Conservation (phyloP, 2,888 invertebrate genomes). For the Elysia crispata region DNA sequence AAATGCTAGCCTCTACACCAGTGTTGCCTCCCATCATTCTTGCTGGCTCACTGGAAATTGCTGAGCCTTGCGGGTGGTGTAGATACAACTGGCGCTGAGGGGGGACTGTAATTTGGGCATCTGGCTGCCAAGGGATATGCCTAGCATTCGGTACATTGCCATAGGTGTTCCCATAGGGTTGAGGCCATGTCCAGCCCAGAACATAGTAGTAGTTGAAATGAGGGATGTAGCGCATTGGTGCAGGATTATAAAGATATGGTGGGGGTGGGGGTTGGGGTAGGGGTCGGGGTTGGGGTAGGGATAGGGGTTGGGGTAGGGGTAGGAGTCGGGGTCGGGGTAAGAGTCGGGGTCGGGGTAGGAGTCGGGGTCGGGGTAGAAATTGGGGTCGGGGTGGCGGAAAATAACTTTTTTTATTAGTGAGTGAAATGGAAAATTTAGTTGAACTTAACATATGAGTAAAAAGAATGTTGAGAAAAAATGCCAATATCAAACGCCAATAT, state of each 20-base stretch:
- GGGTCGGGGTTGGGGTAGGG: background rate
- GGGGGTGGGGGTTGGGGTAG: slow-evolving; percentile 2
- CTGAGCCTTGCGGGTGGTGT: too few species aligned
- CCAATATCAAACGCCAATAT: background rate
- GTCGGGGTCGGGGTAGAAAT: too few species aligned
- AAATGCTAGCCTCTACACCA: too few species aligned
- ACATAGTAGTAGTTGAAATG: background rate
- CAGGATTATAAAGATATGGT: background rate
- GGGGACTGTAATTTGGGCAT: slow-evolving; percentile 7
- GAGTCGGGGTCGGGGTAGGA: too few species aligned
- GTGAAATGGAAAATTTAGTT: background rate
- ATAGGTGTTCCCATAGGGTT: too few species aligned
- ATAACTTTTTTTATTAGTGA: too few species aligned
- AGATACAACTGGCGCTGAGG: slow-evolving; percentile 18
- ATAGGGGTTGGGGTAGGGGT: too few species aligned
- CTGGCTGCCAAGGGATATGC: slow-evolving; percentile 37
- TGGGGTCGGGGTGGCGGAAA: too few species aligned
- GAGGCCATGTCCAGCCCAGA: too few species aligned
- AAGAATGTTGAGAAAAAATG: background rate
- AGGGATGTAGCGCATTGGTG: background rate
- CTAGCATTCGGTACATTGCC: background rate
- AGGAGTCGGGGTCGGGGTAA: too few species aligned
- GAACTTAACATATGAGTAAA: background rate
- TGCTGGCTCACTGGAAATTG: too few species aligned
- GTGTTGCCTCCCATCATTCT: too few species aligned